Percentiles rank a stretch among this genome's conserved stretches.
Evolutionary conservation across 2,888 invertebrate species (phyloP).

Genomic region (Lochmaea capreae): DNA sequence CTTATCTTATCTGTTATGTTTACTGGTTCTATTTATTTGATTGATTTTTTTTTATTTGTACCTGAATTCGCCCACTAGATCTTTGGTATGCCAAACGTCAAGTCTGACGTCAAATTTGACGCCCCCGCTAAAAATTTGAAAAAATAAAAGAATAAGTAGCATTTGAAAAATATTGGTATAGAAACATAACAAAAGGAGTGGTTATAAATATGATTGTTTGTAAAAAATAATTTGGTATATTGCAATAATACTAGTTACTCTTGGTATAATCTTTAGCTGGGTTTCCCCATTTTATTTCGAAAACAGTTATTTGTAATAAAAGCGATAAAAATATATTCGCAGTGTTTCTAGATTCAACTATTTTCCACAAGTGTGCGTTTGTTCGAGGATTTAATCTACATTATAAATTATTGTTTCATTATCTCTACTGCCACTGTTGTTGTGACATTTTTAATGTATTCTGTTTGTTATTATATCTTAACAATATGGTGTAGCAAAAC

Average conservation of each 20-base stretch:
- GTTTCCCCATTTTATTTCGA: not conserved
- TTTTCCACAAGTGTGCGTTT: too few species aligned
- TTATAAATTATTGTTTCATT: too few species aligned
- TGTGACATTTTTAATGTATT: too few species aligned
- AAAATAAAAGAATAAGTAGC: constrained; percentile 47
- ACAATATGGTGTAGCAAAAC: too few species aligned
- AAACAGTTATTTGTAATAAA: not conserved
- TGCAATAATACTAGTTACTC: not conserved
- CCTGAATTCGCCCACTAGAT: constrained; percentile 56
- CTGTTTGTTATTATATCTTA: too few species aligned
- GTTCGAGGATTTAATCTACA: too few species aligned
- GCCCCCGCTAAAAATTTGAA: constrained; percentile 55
- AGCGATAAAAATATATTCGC: too few species aligned
- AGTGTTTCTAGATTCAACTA: too few species aligned
- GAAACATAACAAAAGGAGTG: not conserved
- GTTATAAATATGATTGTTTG: not conserved
- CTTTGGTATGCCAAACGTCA: constrained; percentile 61
- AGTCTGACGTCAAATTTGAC: constrained; percentile 59
- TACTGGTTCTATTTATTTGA: constrained; percentile 14
- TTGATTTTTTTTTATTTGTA: constrained; percentile 30
- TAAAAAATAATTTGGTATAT: not conserved
- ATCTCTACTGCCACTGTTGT: too few species aligned
- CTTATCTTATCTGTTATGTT: not conserved
- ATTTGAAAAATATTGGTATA: constrained; percentile 23
- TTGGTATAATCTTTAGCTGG: not conserved